Percentiles rank a stretch among this genome's conserved stretches.
These are phyloP conservation scores for Meandrusa payeni DNA, from an alignment of 2,888 invertebrate genomes.

Conservation along the genomic window DNA sequence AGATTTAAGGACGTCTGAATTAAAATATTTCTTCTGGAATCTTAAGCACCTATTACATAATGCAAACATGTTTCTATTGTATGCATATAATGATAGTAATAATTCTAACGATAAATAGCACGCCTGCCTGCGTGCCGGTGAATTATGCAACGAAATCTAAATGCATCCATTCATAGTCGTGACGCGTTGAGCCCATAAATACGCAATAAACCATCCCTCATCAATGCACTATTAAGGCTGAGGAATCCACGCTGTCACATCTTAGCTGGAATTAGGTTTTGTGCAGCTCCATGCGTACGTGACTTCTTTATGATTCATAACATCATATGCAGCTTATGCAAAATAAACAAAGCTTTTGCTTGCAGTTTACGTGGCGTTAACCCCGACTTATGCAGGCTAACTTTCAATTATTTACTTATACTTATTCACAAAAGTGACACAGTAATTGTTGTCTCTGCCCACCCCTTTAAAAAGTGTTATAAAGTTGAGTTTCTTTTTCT, in stretches of 20 bases:
- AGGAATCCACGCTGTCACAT: conserved; percentile 1
- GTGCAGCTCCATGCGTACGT: background rate
- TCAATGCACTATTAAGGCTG: conserved; percentile 5
- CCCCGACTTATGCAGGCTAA: too few species aligned
- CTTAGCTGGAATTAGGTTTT: conserved; percentile 8
- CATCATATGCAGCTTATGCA: too few species aligned
- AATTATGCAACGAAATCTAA: background rate
- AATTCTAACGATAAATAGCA: background rate
- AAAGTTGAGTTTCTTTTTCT: too few species aligned
- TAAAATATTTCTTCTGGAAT: too few species aligned
- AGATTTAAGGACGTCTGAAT: too few species aligned
- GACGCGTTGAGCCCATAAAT: background rate
- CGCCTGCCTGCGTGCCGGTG: background rate
- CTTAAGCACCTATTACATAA: too few species aligned
- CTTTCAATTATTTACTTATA: too few species aligned
- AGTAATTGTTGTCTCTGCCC: too few species aligned
- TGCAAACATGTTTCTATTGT: too few species aligned
- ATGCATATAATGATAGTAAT: background rate
- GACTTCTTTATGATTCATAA: background rate
- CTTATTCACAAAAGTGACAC: too few species aligned
- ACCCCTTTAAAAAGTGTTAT: too few species aligned
- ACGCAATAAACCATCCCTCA: conserved; percentile 6
- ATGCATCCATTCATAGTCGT: conserved; percentile 8
- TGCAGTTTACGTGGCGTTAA: too few species aligned
- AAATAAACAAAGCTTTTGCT: background rate